Evolutionary conservation across 2,888 invertebrate genomes (phyloP).

Genomic region (Dicyrtoma fusca): DNA sequence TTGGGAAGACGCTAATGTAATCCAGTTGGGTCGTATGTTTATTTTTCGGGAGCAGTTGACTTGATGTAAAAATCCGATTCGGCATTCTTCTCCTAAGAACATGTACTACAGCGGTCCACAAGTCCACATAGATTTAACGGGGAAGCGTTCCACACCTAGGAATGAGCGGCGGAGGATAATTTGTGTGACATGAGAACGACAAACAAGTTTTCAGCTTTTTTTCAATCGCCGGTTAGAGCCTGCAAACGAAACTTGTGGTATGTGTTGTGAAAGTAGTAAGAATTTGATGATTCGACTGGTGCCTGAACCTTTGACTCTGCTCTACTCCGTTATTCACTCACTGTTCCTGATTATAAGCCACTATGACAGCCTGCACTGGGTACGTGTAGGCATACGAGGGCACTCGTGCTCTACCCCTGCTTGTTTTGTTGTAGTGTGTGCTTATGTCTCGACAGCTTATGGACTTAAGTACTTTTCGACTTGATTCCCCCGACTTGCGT

Average conservation of each 20-base stretch:
- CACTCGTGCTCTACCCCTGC: too few relatives aligned
- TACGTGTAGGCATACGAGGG: too few relatives aligned
- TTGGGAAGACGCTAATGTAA: slow-evolving; percentile 50
- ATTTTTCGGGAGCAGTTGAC: slow-evolving; percentile 39
- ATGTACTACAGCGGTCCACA: slow-evolving; percentile 2
- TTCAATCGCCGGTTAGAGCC: background rate
- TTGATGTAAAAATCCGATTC: slow-evolving; percentile 31
- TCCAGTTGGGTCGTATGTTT: slow-evolving; percentile 49
- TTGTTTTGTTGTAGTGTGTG: background rate
- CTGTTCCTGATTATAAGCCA: too few relatives aligned
- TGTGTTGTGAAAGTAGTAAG: too few relatives aligned
- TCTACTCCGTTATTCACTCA: too few relatives aligned
- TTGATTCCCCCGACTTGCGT: slow-evolving; percentile 26
- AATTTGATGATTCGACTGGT: too few relatives aligned
- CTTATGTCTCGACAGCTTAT: slow-evolving; percentile 14
- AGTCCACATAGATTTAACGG: slow-evolving; percentile 12
- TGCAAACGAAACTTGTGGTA: background rate
- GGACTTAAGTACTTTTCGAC: slow-evolving; percentile 11
- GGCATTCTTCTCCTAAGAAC: slow-evolving; percentile 49
- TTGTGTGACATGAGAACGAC: slow-evolving; percentile 56
- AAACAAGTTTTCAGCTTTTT: slow-evolving; percentile 51
- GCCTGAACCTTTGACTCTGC: too few relatives aligned
- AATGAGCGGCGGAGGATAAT: slow-evolving; percentile 51
- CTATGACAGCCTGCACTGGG: too few relatives aligned
- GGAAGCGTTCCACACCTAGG: slow-evolving; percentile 54